A percentile compares a stretch with the other conserved stretches of the same genome.
phyloP scores from a whole-genome alignment of 2,113 vertebrate species.

The Prunella fulvescens region DNA sequence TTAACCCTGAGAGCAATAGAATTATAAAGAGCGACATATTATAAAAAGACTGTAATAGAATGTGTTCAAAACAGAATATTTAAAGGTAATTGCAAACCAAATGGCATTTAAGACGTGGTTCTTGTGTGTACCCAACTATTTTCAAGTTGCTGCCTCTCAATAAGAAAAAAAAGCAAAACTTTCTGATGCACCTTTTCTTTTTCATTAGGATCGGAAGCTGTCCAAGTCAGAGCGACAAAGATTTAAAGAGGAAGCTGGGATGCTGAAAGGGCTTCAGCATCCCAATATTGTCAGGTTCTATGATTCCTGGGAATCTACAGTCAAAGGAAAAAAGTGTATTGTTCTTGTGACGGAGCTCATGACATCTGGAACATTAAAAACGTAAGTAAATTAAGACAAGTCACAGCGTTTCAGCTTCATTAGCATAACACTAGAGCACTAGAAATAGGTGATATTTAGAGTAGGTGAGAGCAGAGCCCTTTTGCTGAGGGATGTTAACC shows the following conservation, averaged over 20 bases:
- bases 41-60: not conserved
- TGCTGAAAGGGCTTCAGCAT: conserved; percentile 98
- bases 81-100: not conserved
- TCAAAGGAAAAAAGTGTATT: conserved; percentile 97
- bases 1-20: not conserved
- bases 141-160: not conserved
- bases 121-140: not conserved
- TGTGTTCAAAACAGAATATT: not conserved
- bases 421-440: not conserved
- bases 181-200: conserved; percentile 31
- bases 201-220: conserved; percentile 90
- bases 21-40: not conserved
- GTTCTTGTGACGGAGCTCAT: conserved; percentile 98
- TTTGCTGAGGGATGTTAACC: not conserved
- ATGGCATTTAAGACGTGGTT: not conserved
- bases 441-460: not conserved
- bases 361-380: conserved; percentile 98
- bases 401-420: not conserved
- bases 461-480: not conserved
- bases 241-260: conserved; percentile 98
- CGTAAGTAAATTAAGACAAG: conserved; percentile 80
- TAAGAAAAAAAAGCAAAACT: not conserved
- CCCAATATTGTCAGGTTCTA: conserved; percentile 99
- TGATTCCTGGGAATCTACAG: conserved; percentile 97
- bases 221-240: conserved; percentile 94